Base-by-base conservation (phyloP, 2,888 invertebrate genomes). In the Odontocerum albicorne region DNA sequence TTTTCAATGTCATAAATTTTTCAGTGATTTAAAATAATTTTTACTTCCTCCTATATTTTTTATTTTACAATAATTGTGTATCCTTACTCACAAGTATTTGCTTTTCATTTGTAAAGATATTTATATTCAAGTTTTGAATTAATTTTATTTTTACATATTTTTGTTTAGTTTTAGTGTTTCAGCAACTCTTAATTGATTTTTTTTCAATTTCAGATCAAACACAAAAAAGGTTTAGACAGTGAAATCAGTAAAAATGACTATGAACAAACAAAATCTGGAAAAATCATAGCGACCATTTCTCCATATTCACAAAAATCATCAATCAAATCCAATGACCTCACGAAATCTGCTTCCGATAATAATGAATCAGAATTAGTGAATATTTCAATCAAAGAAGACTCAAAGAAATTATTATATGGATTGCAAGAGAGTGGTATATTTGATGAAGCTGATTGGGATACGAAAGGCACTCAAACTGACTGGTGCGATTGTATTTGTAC, bases 361-460 rank as follows among this genome's bases (percentile, higher is more conserved):
- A 38, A 57, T 31, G 45, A 59, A 21, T 22, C 42, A 21, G 47
- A 38, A 19, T 35, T 43, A 45, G 67, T 77, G 40, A 76, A 77
- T 61, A 75, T 74, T 63, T 70, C 77, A 54, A 73, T 73, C 62
- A 69, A 66, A 56, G 75, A 76, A 58, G 77, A 77, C 55, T 56
- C 61, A 8, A 74, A 70, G 67, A 82, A 72, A 70, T 80, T 75
- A 62, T 77, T 68, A 61, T 81, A 75, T 64, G 74, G 84, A 64
- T 72, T 88, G 20, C 87, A 87, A 65, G 88, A 88, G 66, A 87
- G 87, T 64, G 88, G 88, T 19, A 87, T 88, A 62, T 88, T 87
- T 65, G 87, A 86, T 65, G 84, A 77, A 39, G 79, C 73, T 21
- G 79, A 79, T 62, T 73, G 75, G 53, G 75, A 75, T 58, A 69